These are phyloP conservation scores for Plagodis pulveraria DNA, from an alignment of 2,888 invertebrate species.

Conservation along the genomic window DNA sequence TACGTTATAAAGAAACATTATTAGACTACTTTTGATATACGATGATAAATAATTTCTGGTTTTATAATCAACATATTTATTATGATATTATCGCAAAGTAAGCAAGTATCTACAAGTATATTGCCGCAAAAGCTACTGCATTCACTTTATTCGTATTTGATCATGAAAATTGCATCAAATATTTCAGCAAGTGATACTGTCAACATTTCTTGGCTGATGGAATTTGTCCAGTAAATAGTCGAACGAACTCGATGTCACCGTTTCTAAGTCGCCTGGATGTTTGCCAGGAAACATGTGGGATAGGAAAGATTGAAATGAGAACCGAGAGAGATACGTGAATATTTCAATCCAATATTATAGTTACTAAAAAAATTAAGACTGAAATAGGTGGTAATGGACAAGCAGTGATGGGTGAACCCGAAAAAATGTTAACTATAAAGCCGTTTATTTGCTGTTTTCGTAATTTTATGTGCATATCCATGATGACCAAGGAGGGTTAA, in stretches of 20 bases:
- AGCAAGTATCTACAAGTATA: neutral
- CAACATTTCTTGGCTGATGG: conserved; percentile 48
- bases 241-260: conserved; percentile 36
- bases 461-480: too few species aligned
- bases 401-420: too few species aligned
- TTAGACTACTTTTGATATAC: too few species aligned
- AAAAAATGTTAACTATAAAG: too few species aligned
- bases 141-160: conserved; percentile 38
- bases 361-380: neutral
- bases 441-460: too few species aligned
- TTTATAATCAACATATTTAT: too few species aligned
- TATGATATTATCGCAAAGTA: too few species aligned
- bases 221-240: conserved; percentile 56
- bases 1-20: too few species aligned
- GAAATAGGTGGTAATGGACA: too few species aligned
- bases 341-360: conserved; percentile 3
- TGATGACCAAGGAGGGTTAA: too few species aligned
- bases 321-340: conserved; percentile 3
- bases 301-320: conserved; percentile 10
- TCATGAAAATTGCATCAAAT: conserved; percentile 43
- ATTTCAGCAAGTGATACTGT: conserved; percentile 45
- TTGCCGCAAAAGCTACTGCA: neutral
- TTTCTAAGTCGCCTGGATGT: conserved; percentile 33
- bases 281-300: conserved; percentile 36
- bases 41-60: too few species aligned